phyloP scores from a whole-genome alignment of 2,797 vertebrate species.

The Tragelaphus oryx region DNA sequence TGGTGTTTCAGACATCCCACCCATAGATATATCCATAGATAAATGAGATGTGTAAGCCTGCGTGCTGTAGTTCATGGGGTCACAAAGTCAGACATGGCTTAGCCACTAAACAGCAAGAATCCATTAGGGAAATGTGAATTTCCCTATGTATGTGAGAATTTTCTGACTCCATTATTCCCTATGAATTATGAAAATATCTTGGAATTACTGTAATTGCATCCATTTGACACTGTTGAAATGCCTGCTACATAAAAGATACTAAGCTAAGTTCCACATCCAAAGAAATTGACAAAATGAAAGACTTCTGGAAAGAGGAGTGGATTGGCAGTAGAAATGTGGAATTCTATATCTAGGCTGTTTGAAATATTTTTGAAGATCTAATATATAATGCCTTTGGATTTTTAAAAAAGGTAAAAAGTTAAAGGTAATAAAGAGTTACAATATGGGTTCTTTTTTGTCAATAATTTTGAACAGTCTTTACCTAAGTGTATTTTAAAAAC shows the following conservation, averaged over 20 bases:
- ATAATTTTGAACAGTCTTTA: neutral
- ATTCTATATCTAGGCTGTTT: neutral
- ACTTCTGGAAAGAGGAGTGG: neutral
- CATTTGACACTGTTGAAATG: neutral
- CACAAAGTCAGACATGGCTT: neutral
- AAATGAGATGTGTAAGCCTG: neutral
- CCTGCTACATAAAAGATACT: neutral
- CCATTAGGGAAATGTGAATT: neutral
- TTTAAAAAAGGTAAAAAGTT: constrained; percentile 25
- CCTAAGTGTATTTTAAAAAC: neutral
- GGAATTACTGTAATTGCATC: neutral
- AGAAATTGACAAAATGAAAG: neutral
- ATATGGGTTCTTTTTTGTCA: neutral
- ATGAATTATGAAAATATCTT: neutral
- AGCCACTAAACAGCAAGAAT: neutral
- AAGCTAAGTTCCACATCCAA: neutral
- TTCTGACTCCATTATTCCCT: neutral
- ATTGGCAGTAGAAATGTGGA: neutral
- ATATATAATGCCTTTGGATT: neutral
- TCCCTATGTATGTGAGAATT: neutral
- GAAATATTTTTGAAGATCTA: neutral
- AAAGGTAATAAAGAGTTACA: neutral
- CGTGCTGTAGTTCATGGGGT: neutral
- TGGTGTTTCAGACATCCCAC: neutral
- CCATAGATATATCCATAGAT: neutral